Conservation (phyloP, 2,797 vertebrate genomes). For the Onychomys torridus region DNA sequence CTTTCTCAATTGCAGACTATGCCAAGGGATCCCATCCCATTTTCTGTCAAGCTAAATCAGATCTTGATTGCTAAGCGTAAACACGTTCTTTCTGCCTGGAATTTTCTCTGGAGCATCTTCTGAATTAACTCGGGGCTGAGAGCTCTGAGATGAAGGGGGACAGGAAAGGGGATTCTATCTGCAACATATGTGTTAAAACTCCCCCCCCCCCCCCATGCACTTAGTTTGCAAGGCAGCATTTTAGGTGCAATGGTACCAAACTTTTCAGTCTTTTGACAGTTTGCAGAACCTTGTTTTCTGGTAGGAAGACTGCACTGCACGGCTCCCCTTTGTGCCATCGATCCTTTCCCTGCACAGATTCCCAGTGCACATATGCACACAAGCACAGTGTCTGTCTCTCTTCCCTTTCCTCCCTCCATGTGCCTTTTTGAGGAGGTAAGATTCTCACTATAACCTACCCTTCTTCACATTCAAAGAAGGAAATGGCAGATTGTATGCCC, state of each 20-base stretch:
- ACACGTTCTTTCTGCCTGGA: conserved; percentile 70
- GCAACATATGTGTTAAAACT: conserved; percentile 52
- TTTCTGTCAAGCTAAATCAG: conserved; percentile 71
- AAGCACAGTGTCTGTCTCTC: neutral
- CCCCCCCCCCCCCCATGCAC: no score
- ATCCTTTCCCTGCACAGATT: conserved; percentile 19
- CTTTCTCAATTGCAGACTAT: conserved; percentile 61
- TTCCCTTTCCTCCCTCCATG: neutral
- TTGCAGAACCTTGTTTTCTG: conserved; percentile 50
- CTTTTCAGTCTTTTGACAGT: conserved; percentile 60
- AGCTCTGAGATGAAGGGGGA: conserved; percentile 30
- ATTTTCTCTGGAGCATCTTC: conserved; percentile 57
- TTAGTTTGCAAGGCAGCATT: conserved; percentile 71
- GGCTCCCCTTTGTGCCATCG: neutral
- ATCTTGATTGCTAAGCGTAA: conserved; percentile 70
- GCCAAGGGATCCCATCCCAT: conserved; percentile 73
- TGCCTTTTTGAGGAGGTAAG: conserved; percentile 72
- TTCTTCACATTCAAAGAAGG: conserved; percentile 78
- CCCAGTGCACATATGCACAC: neutral
- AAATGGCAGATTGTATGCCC: conserved; percentile 84
- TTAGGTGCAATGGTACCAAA: conserved; percentile 44
- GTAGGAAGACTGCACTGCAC: conserved; percentile 8
- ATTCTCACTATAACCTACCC: conserved; percentile 77
- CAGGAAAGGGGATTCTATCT: conserved; percentile 40
- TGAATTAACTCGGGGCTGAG: conserved; percentile 27